A percentile compares a stretch with the other conserved stretches of the same genome.
These are phyloP conservation scores for Xiphophorus birchmanni DNA, from an alignment of 2,797 vertebrate genomes.

Conservation along the genomic window DNA sequence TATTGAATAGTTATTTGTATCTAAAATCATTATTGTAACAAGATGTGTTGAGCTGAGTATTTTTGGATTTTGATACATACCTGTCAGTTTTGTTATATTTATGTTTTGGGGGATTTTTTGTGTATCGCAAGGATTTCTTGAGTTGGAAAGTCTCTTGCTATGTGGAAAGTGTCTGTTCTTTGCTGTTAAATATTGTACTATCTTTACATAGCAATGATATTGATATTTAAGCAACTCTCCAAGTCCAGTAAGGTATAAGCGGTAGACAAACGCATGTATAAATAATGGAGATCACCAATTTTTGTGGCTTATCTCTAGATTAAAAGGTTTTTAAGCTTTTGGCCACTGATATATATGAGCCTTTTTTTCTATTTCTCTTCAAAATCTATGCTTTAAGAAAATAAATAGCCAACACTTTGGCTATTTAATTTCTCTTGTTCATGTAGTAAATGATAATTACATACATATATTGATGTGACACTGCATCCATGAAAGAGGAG, in stretches of 20 bases:
- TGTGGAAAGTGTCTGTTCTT: constrained; percentile 9
- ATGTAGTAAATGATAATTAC: too few relatives aligned
- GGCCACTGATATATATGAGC: too few relatives aligned
- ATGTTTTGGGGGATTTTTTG: neutral
- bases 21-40: neutral
- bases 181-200: neutral
- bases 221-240: neutral
- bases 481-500: too few relatives aligned
- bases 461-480: too few relatives aligned
- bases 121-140: neutral
- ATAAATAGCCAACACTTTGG: too few relatives aligned
- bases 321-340: too few relatives aligned
- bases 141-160: constrained; percentile 8
- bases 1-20: neutral
- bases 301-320: neutral
- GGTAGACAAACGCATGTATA: neutral
- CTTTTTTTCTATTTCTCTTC: too few relatives aligned
- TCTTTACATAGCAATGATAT: neutral
- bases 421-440: too few relatives aligned
- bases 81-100: neutral
- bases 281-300: neutral
- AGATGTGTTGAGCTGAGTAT: neutral
- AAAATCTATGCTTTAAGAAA: too few relatives aligned
- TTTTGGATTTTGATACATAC: neutral
- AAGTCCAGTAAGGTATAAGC: neutral